Evolutionary conservation across 2,888 invertebrate species (phyloP).

Genomic region (Dryococelus australis): DNA sequence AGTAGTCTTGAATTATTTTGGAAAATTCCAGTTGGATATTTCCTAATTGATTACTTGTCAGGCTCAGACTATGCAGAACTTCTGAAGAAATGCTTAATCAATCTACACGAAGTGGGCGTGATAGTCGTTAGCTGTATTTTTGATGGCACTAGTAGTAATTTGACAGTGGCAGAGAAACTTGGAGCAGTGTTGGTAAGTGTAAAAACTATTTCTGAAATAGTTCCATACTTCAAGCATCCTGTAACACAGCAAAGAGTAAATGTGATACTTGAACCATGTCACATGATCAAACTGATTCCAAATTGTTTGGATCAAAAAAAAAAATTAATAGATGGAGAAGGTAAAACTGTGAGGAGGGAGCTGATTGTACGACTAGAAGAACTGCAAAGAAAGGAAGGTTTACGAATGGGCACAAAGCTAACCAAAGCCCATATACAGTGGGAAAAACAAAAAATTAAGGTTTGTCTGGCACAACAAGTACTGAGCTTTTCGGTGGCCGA

Average conservation of each 20-base stretch:
- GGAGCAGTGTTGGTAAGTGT: too few species aligned
- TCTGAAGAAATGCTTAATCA: slow-evolving; percentile 29
- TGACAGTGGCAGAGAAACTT: slow-evolving; percentile 22
- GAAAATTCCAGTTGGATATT: slow-evolving; percentile 41
- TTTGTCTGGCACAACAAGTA: slow-evolving; percentile 36
- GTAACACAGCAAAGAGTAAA: slow-evolving; percentile 18
- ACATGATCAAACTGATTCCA: slow-evolving; percentile 40
- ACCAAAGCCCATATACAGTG: slow-evolving; percentile 34
- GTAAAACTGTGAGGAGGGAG: slow-evolving; percentile 30
- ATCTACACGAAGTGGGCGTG: slow-evolving; percentile 36
- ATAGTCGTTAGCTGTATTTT: slow-evolving; percentile 36
- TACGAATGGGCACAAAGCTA: slow-evolving; percentile 41
- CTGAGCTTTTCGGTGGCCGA: slow-evolving; percentile 43
- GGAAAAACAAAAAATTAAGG: neutral
- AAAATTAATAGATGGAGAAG: slow-evolving; percentile 32
- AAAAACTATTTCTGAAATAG: too few species aligned
- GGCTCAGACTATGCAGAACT: slow-evolving; percentile 35
- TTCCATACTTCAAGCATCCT: too few species aligned
- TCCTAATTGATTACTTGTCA: slow-evolving; percentile 36
- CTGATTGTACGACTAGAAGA: slow-evolving; percentile 31
- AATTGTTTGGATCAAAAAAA: slow-evolving; percentile 39
- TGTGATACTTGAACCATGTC: slow-evolving; percentile 40
- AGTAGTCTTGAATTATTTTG: slow-evolving; percentile 34
- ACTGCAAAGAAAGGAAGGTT: slow-evolving; percentile 33
- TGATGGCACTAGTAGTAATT: too few species aligned